Evolutionary conservation across 2,797 vertebrate species (phyloP).

Genomic region (Danio choprae): DNA sequence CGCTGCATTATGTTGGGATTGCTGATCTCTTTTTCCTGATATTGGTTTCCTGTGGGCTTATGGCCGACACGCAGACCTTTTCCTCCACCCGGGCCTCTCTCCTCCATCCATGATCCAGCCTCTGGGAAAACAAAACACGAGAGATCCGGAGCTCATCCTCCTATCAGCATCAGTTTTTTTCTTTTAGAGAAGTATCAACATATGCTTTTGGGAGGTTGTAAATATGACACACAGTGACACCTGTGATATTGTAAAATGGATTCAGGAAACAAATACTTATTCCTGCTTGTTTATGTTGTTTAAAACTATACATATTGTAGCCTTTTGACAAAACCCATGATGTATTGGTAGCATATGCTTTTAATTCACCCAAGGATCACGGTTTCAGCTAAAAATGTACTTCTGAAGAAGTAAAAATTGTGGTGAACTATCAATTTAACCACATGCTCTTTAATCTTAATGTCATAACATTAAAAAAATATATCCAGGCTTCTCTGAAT

Average conservation of each 20-base stretch:
- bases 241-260: neutral
- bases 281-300: slow-evolving; percentile 10
- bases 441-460: too few relatives aligned
- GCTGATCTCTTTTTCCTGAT: slow-evolving; percentile 58
- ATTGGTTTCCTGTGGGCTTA: slow-evolving; percentile 62
- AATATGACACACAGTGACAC: neutral
- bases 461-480: too few relatives aligned
- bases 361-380: too few relatives aligned
- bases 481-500: too few relatives aligned
- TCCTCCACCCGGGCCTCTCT: slow-evolving; percentile 41
- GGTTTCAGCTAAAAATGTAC: too few relatives aligned
- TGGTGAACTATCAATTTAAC: too few relatives aligned
- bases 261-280: neutral
- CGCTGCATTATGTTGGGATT: slow-evolving; percentile 56
- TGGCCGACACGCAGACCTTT: slow-evolving; percentile 42
- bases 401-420: too few relatives aligned
- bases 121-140: slow-evolving; percentile 52
- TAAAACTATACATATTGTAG: neutral
- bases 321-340: too few relatives aligned
- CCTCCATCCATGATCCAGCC: slow-evolving; percentile 11
- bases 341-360: too few relatives aligned
- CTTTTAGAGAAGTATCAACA: slow-evolving; percentile 19
- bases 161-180: slow-evolving; percentile 30
- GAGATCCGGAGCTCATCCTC: slow-evolving; percentile 47
- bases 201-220: slow-evolving; percentile 4